Evolutionary conservation across 2,888 invertebrate genomes (phyloP), one percentile per base, ranked within the genome.

Genomic region (Nymphalis c-album): DNA sequence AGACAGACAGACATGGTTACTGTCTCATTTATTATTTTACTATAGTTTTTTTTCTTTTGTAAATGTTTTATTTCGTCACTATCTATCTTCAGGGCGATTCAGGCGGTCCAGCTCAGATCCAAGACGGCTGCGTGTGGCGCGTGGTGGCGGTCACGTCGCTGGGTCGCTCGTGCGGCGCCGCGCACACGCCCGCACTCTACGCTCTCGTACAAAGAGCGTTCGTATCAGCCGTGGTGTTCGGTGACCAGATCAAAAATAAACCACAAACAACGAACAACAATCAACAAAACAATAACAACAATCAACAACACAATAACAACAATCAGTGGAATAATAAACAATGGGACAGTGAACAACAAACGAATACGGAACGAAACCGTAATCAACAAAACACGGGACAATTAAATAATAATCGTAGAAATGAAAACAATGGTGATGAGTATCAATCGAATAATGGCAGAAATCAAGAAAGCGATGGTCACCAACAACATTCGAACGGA

Each of bases 51-150:
- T 31, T 31, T 31, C 26, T 5, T 31, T 31, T 2, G 26, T 5
- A 3, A 40, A 13, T 40, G 13, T 40, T 13, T 13, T 40, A 0
- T 40, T 10, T 10, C 40, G 13, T 13, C 13, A 4, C 10, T 4
- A 13, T 40, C 2, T 40, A 40, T 13, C 2, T 40, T 10, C 81
- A 92, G 92, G 92, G 92, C 60, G 92, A 92, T 64, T 91, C 91
- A 0, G 92, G 91, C 0, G 91, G 92, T 0, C 91, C 91, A 4
- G 89, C 87, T 0, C 90, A 91, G 71, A 72, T 89, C 0, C 86
- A 85, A 76, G 90, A 90, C 64, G 90, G 87, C 61, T 91, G 92
- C 66, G 58, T 77, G 0, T 91, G 91, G 91, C 80, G 91, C 0
- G 80, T 91, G 0, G 85, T 91, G 0, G 91, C 84, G 0, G 85